Base-by-base conservation (phyloP, 2,797 vertebrate genomes). In the Clarias platycephalus region DNA sequence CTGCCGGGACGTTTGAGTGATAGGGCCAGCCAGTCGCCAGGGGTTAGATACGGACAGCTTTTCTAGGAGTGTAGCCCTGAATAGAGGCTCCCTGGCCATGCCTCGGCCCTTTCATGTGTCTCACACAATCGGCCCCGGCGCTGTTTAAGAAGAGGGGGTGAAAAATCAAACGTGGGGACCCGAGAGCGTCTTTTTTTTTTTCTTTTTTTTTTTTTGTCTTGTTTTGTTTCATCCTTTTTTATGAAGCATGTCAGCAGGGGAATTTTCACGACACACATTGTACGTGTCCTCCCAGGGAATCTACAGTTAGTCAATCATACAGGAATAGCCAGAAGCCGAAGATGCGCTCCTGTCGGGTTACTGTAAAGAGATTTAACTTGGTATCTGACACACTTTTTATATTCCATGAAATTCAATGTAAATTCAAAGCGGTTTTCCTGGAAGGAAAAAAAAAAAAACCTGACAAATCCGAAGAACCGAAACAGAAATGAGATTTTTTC, bases 1-100 rank as follows among this genome's bases (percentile, higher is more conserved):
- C 89, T 81, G 81, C 92, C 88, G 92, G 91, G 92, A 92, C 91
- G 93, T 95, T 94, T 89, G 91, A 96, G 93, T 93, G 94, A 95
- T 93, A 92, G 94, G 92, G 92, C 92, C 90, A 89, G 91, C 92
- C 92, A 93, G 91, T 92, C 89, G 88, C 91, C 87, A 68, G 87
- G 91, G 91, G 93, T 91, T 91, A 90, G 88, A 89, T 91, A 89
- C 91, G 86, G 92, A 87, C 90, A 90, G 90, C 80, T 88, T 88
- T 91, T 90, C 90, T 93, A 89, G 87, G 90, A 91, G 87, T 67
- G 89, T 83, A 88, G 86, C 91, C 87, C 88, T 91, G 91, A 90
- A 90, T 81, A 80, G 90, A 91, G 90, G 87, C 84, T 85, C 86
- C 77, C 87, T 80, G 75, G 88, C 81, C 85, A 85, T 82, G 66